phyloP scores from a whole-genome alignment of 2,888 invertebrate genomes.

The Panorpa germanica region DNA sequence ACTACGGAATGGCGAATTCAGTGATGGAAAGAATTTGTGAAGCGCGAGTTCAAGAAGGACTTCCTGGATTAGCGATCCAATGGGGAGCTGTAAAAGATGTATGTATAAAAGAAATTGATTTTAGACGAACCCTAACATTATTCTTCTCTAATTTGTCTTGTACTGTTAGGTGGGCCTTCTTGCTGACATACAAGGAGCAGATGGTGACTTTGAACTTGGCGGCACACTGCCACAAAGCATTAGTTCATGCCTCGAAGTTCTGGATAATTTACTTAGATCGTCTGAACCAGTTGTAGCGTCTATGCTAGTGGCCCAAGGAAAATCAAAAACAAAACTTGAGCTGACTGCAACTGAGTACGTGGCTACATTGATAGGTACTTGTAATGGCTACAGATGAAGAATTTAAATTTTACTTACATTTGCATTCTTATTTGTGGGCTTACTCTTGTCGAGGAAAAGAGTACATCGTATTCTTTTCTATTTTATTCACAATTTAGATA shows the following conservation, averaged over 20 bases:
- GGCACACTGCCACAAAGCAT: slow-evolving; percentile 52
- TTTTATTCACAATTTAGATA: too few relatives aligned
- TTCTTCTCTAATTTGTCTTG: too few relatives aligned
- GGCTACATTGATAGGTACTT: too few relatives aligned
- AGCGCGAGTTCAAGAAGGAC: slow-evolving; percentile 24
- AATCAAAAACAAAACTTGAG: too few relatives aligned
- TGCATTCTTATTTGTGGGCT: too few relatives aligned
- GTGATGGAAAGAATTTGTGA: slow-evolving; percentile 40
- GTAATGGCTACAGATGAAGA: too few relatives aligned
- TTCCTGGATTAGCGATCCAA: slow-evolving; percentile 36
- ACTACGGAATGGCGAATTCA: slow-evolving; percentile 44
- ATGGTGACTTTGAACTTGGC: slow-evolving; percentile 25
- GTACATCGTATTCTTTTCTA: too few relatives aligned
- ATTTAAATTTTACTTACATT: too few relatives aligned
- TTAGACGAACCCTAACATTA: too few relatives aligned
- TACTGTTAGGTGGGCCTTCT: slow-evolving; percentile 70
- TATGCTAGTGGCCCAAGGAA: slow-evolving; percentile 55
- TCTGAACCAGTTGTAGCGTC: slow-evolving; percentile 31
- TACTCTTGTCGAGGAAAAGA: too few relatives aligned
- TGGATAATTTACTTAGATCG: slow-evolving; percentile 36
- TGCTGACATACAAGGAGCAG: slow-evolving; percentile 31
- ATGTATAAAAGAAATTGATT: too few relatives aligned
- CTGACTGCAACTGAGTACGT: too few relatives aligned
- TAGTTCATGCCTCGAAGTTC: slow-evolving; percentile 35
- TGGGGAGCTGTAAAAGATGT: slow-evolving; percentile 48